Conservation (phyloP, 2,888 invertebrate species). For the Cetonia aurata region DNA sequence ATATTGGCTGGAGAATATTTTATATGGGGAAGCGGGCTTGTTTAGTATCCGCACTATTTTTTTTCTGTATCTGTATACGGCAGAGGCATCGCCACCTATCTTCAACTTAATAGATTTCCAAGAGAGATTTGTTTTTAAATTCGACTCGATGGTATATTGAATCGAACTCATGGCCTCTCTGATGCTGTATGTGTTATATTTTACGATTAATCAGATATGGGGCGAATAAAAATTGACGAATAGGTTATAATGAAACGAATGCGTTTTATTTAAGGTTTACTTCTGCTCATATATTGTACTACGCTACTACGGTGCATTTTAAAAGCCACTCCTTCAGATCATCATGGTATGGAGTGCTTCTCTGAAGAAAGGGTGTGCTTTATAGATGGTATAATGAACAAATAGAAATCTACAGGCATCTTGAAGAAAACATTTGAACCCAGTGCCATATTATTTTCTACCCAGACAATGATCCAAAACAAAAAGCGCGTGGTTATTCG, state of each 20-base stretch:
- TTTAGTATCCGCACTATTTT: constrained; percentile 11
- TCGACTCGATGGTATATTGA: constrained; percentile 8
- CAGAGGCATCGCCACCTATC: background rate
- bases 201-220: constrained; percentile 16
- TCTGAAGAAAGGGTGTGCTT: too few species aligned
- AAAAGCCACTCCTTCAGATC: too few species aligned
- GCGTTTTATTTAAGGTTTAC: background rate
- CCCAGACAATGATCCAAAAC: too few species aligned
- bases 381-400: too few species aligned
- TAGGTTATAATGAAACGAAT: background rate
- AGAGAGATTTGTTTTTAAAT: constrained; percentile 40
- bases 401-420: too few species aligned
- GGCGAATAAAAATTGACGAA: background rate
- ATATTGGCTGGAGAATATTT: constrained; percentile 26
- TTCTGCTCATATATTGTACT: too few species aligned
- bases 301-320: too few species aligned
- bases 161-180: constrained; percentile 15
- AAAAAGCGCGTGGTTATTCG: too few species aligned
- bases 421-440: too few species aligned
- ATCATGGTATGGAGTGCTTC: too few species aligned
- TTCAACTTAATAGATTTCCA: constrained; percentile 29
- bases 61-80: constrained; percentile 3
- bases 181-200: background rate
- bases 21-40: constrained; percentile 17
- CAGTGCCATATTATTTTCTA: too few species aligned